Conservation (phyloP, 2,113 vertebrate species). For the Tachuris rubrigastra region DNA sequence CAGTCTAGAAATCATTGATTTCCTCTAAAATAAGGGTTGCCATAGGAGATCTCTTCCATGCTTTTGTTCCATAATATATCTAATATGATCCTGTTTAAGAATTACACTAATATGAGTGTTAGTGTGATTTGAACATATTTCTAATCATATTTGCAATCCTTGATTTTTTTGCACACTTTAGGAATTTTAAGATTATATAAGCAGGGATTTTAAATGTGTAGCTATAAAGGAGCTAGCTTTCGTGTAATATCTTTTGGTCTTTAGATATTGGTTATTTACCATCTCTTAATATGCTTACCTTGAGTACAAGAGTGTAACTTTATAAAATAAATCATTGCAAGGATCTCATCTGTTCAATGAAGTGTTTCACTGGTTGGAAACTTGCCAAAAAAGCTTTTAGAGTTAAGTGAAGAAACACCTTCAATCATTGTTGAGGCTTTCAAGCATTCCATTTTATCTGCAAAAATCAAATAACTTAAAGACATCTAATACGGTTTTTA, state of each 20-base stretch:
- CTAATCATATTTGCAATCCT: neutral
- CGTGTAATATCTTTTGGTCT: neutral
- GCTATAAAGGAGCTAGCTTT: neutral
- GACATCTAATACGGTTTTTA: neutral
- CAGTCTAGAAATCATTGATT: neutral
- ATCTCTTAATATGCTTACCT: neutral
- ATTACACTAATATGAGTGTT: neutral
- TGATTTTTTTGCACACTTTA: neutral
- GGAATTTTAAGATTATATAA: neutral
- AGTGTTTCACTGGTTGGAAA: neutral
- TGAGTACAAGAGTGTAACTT: neutral
- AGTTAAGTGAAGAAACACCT: neutral
- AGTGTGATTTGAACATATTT: neutral
- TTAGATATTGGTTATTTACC: neutral
- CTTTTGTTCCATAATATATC: neutral
- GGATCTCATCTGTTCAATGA: neutral
- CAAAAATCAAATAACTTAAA: slow-evolving; percentile 22
- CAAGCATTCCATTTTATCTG: slow-evolving; percentile 11
- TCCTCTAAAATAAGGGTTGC: neutral
- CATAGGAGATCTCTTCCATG: neutral
- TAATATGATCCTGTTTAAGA: neutral
- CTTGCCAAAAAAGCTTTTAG: slow-evolving; percentile 14
- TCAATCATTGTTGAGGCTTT: slow-evolving; percentile 8
- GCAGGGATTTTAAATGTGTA: neutral
- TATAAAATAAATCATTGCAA: neutral